Evolutionary conservation across 2,888 invertebrate species (phyloP), one percentile per base, ranked within the genome.

Genomic region (Antitype chi): DNA sequence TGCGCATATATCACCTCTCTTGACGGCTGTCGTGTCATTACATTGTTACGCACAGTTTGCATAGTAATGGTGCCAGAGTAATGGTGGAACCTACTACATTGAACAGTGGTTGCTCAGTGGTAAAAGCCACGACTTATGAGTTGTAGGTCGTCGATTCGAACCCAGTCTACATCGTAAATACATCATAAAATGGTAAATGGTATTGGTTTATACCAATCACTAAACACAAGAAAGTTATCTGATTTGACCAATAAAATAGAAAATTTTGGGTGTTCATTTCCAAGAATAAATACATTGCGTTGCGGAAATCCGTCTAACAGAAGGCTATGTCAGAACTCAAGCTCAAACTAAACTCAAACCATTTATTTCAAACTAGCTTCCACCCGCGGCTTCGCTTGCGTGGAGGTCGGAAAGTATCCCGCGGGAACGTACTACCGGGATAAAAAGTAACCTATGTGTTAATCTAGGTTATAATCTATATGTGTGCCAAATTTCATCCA

Each of bases 21-120:
- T 74, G 85, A 78, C 84, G 81, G 73, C 59, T 84, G 84, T 76
- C 80, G 67, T 69, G 81, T 68, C 64, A 57, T 76, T 71, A 68
- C 11, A 80, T 76, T 69, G 82, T 86, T 67, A 67, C 73, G 53
- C 32, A 57, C 71, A 85, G 78, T 81, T 71, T 63, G 62, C 69
- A 63, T 70, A 84, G 82, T 59, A 53, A 38, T 13, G 43, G 43
- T 5, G 38, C 4, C 38, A 38, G 38, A 38, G 38, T 38, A 38
- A 38, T 38, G 38, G 38, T 38, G 38, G 6, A 38, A 38, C 38
- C 38, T 2, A 32, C 4, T 38, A 38, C 38, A 38, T 38, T 38
- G 11, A 0, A 11, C 52, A 55, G 5, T 20, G 4, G 25, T 25
- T 25, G 7, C 25, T 3, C 25, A 17, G 25, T 15, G 25, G 25